Base-by-base conservation (phyloP, 2,888 invertebrate species). In the Periphyllus acericola region DNA sequence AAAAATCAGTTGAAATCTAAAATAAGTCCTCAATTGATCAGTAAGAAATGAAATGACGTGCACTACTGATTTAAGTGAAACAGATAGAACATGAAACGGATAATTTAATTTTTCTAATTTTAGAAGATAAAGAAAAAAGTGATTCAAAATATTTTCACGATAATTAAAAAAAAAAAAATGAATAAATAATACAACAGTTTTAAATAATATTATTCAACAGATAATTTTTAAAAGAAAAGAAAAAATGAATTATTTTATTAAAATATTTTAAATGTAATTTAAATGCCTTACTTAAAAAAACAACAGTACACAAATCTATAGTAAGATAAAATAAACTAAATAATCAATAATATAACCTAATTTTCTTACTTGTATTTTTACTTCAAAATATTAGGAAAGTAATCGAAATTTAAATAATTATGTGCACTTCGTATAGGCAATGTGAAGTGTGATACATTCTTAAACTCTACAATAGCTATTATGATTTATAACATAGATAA, bases 21-120 rank as follows among this genome's bases (percentile, higher is more conserved):
- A 71, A 71, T 14, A 32, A 3, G 6, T 71, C 17, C 32, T 71
- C 71, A 29, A 71, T 71, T 14, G 71, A 71, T 71, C 17, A 4
- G 6, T 17, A 29, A 32, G 11, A 71, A 71, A 71, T 71, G 14
- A 71, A 71, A 71, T 71, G 32, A 71, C 32, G 32, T 32, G 71
- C 14, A 32, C 32, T 32, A 71, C 71, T 71, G 32, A 71, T 32
- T 71, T 29, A 29, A 71, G 14, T 71, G 17, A 71, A 71, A 71
- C 32, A 32, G 71, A 29, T 32, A 17, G 32, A 29, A 71, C 32
- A 29, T 17, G 4, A 71, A 71, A 71, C 32, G 11, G 32, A 71
- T 71, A 71, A 71, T 32, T 32, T 21, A 71, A 71, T 71, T 71
- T 71, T 29, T 17, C 32, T 71, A 71, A 71, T 71, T 71, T 71